Percentiles rank a stretch among this genome's conserved stretches.
phyloP scores from a whole-genome alignment of 2,113 vertebrate species.

The Catagonus wagneri region DNA sequence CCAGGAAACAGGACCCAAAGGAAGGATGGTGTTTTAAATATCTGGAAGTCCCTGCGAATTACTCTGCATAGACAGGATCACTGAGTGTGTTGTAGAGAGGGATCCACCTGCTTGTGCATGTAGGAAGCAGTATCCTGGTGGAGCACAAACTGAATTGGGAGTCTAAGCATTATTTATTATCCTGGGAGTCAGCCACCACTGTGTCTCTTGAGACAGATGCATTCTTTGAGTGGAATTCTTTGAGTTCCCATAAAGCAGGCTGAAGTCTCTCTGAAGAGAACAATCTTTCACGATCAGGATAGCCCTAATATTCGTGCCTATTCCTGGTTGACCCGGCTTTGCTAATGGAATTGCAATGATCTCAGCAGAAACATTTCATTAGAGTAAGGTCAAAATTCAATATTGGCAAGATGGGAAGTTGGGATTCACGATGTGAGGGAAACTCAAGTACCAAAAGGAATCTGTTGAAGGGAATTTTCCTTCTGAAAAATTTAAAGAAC shows the following conservation, averaged over 20 bases:
- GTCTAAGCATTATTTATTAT: background rate
- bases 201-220: background rate
- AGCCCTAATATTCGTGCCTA: background rate
- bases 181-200: background rate
- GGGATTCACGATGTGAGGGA: background rate
- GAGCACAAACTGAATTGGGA: background rate
- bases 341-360: background rate
- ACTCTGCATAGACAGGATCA: background rate
- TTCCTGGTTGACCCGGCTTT: background rate
- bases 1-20: background rate
- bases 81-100: background rate
- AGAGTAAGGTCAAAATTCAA: background rate
- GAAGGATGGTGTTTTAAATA: background rate
- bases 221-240: background rate
- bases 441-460: background rate
- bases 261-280: background rate
- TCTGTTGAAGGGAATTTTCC: background rate
- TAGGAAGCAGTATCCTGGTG: background rate
- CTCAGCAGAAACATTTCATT: background rate
- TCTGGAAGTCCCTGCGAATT: background rate
- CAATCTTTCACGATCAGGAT: background rate
- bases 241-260: background rate
- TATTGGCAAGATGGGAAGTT: background rate
- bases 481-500: slow-evolving; percentile 6
- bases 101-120: background rate